Evolutionary conservation across 2,113 vertebrate genomes (phyloP), one percentile per base, ranked within the genome.

Genomic region (Collichthys lucidus): DNA sequence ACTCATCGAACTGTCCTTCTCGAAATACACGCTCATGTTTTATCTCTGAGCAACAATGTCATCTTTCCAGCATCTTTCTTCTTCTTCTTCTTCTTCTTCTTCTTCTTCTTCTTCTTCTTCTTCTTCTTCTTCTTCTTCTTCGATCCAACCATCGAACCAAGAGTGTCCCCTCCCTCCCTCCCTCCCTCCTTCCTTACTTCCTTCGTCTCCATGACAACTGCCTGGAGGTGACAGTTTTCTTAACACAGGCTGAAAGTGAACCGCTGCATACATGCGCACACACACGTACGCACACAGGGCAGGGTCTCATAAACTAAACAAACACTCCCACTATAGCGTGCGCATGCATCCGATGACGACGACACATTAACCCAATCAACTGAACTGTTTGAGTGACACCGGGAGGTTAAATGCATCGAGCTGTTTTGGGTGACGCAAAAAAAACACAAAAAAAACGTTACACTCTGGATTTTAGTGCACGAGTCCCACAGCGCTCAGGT

Each of bases 121-220:
- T n/a, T n/a, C n/a, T n/a, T n/a, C n/a, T n/a, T n/a, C n/a, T n/a
- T n/a, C n/a, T n/a, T n/a, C n/a, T n/a, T n/a, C n/a, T n/a, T n/a
- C n/a, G n/a, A n/a, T n/a, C 31, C 20, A 35, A 64, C 79, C 35
- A 35, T 73, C 53, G 7, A 16, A 19, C 56, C 20, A 8, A 8
- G 3, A 55, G 31, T 0, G 11, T 67, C 47, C 59, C 44, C 4
- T 15, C 24, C 2, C n/a, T n/a, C n/a, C n/a, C n/a, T n/a, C n/a
- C n/a, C 42, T 56, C 22, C 9, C 11, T 0, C 11, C 14, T 56
- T 15, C 52, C 5, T 3, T 5, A 40, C n/a, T 57, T 69, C 24
- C 60, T 29, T 46, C 0, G 4, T 91, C 71, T 74, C 85, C 80
- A 77, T 88, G 79, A 78, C 84, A 86, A 92, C 91, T 63, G 77